These are phyloP conservation scores for Dicyrtomina minuta DNA, from an alignment of 2,888 invertebrate species.

Conservation along the genomic window DNA sequence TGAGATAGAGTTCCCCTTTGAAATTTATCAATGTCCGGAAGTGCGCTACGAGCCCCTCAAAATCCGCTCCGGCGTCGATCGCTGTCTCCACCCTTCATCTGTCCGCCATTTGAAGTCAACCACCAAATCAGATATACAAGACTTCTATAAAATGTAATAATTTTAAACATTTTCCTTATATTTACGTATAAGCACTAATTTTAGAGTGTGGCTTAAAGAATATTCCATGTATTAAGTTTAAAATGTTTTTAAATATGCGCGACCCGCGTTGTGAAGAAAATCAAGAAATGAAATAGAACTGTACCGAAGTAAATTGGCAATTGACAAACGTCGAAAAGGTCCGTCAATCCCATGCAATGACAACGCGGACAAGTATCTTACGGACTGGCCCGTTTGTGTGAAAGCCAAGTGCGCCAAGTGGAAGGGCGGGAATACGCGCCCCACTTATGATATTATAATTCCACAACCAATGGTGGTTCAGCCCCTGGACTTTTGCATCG, in stretches of 20 bases:
- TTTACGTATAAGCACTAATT: too few species aligned
- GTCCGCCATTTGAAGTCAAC: constrained; percentile 1
- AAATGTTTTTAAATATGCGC: not conserved
- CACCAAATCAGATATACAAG: not conserved
- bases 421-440: constrained; percentile 3
- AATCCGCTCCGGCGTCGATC: constrained; percentile 6
- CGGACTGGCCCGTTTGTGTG: not conserved
- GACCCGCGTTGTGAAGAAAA: not conserved
- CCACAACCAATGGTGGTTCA: not conserved
- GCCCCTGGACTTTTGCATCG: constrained; percentile 15
- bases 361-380: not conserved
- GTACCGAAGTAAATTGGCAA: constrained; percentile 10
- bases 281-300: not conserved
- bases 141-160: constrained; percentile 18
- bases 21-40: constrained; percentile 20
- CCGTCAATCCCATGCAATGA: constrained; percentile 2
- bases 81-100: constrained; percentile 7
- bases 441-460: constrained; percentile 3
- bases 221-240: not conserved
- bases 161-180: not conserved
- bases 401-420: constrained; percentile 7
- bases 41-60: not conserved
- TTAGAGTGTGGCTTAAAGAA: too few species aligned
- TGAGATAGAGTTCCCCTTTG: constrained; percentile 18
- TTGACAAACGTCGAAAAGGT: not conserved